Conservation (phyloP, 2,797 vertebrate species). For the Onychomys leucogaster region DNA sequence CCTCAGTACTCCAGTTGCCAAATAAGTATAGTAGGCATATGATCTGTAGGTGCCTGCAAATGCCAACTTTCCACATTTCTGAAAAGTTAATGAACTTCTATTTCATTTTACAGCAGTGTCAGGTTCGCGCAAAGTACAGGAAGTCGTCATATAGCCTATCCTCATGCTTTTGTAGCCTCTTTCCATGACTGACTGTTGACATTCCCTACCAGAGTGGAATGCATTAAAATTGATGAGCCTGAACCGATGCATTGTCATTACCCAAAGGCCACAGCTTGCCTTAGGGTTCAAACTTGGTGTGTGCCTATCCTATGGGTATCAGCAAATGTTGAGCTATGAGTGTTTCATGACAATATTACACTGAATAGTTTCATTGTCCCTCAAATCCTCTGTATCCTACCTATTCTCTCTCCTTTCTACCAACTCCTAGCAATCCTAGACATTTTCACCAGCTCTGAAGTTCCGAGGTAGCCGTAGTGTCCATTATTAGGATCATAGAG, state of each 20-base stretch:
- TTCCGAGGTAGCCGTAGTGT: slow-evolving; percentile 34
- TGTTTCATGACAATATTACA: background rate
- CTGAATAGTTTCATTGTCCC: background rate
- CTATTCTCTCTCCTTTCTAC: background rate
- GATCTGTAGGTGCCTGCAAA: background rate
- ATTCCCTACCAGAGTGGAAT: background rate
- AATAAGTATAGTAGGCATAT: slow-evolving; percentile 5
- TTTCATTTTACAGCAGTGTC: slow-evolving; percentile 11
- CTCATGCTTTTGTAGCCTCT: background rate
- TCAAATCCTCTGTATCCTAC: background rate
- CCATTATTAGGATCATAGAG: background rate
- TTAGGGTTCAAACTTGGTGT: background rate
- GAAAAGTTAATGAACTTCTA: background rate
- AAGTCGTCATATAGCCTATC: background rate
- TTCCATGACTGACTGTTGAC: background rate
- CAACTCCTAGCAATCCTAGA: background rate
- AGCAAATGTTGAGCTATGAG: background rate
- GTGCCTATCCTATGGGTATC: background rate
- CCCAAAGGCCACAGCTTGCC: background rate
- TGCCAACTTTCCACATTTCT: background rate
- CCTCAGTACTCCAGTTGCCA: background rate
- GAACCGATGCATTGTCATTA: background rate
- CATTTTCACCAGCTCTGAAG: background rate
- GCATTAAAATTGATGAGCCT: background rate
- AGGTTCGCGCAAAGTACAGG: background rate